A percentile compares a stretch with the other conserved stretches of the same genome.
phyloP scores from a whole-genome alignment of 2,797 vertebrate genomes.

The Vespertilio murinus region DNA sequence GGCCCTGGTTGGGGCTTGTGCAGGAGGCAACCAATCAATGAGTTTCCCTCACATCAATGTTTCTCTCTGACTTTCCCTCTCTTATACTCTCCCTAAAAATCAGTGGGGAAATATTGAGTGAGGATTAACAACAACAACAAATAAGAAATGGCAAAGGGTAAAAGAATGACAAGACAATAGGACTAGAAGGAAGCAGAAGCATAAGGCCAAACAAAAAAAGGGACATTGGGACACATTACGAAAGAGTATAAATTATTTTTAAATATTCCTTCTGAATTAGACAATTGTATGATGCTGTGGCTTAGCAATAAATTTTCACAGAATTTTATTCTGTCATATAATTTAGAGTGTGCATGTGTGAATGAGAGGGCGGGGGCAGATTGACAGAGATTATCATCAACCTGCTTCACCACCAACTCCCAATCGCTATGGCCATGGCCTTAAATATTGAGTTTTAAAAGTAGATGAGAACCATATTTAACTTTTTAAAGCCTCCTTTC shows the following conservation, averaged over 20 bases:
- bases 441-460: neutral
- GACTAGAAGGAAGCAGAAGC: neutral
- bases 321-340: neutral
- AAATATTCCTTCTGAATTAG: constrained; percentile 15
- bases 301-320: neutral
- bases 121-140: too few relatives aligned
- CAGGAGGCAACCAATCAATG: too few relatives aligned
- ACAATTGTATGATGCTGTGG: neutral
- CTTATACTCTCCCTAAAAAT: too few relatives aligned
- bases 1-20: too few relatives aligned
- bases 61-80: too few relatives aligned
- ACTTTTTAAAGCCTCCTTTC: constrained; percentile 25
- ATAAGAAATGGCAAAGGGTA: constrained; percentile 29
- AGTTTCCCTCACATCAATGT: too few relatives aligned
- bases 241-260: neutral
- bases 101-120: too few relatives aligned
- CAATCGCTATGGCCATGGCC: neutral
- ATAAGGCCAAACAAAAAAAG: neutral
- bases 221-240: neutral
- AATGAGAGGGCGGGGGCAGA: neutral
- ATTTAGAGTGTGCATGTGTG: neutral
- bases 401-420: neutral
- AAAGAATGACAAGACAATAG: neutral
- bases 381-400: neutral
- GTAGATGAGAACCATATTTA: constrained; percentile 22